Evolutionary conservation across 1,140 invertebrate species (phyloP), one percentile per base, ranked within the genome.

Genomic region (Macrobrachium nipponense): DNA sequence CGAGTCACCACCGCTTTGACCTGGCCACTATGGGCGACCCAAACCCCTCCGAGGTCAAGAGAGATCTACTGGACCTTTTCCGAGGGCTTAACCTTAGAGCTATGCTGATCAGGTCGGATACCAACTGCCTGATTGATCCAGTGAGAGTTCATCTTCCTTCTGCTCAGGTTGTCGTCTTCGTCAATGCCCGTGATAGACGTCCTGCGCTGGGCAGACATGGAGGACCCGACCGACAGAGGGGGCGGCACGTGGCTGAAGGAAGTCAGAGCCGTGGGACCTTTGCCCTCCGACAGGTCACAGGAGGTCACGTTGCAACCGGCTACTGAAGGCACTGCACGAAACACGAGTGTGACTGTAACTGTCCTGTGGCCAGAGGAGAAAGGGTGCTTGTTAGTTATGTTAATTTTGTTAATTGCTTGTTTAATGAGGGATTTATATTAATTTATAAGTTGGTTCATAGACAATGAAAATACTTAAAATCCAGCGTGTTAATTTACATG

Each of bases 321-420:
- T 10, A 92, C 91, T 0, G 91, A 90, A 60, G 92, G 88, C 36
- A 93, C 92, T 10, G 93, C 92, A 87, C 92, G 90, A 88, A 93
- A 93, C 20, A 93, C 89, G 6, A 93, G 90, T 14, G 93, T 93
- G 0, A 93, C 91, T n/a, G 90, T 93, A 86, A 93, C 91, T 7
- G 91, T 90, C 0, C 92, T 93, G 70, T 51, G 12, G 51, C 51
- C 0, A 62, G 14, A 20, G 59, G 23, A 43, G 20, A 72, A 82
- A 62, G 6, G 58, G n/a, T n/a, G 17, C 44, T 27, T 61, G 17
- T 20, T 20, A 5, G 59, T 18, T 43, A 20, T 18, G 5, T n/a
- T 20, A 15, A 18, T n/a, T 51, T 10, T 62, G 11, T 23, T 10
- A 58, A 58, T 44, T 51, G 51, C 8, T 2, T 51, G 7, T 51